These are phyloP conservation scores for Periophthalmus magnuspinnatus DNA, from an alignment of 2,797 vertebrate genomes.

Conservation along the genomic window DNA sequence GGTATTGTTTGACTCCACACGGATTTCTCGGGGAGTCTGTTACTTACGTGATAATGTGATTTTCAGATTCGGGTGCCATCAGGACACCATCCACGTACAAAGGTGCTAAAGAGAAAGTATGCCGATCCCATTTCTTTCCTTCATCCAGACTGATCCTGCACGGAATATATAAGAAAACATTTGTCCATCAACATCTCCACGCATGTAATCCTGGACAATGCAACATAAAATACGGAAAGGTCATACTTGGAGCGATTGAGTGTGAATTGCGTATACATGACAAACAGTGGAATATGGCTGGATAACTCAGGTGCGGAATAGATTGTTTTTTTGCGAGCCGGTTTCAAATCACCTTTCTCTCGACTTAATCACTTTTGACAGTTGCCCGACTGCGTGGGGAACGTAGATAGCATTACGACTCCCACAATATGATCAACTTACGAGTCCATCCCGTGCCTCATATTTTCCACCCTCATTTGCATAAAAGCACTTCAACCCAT, in stretches of 20 bases:
- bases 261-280: slow-evolving; percentile 54
- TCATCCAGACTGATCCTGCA: slow-evolving; percentile 94
- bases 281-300: slow-evolving; percentile 52
- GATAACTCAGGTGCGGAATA: slow-evolving; percentile 56
- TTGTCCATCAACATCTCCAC: slow-evolving; percentile 6
- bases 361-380: slow-evolving; percentile 73
- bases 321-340: slow-evolving; percentile 50
- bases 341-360: slow-evolving; percentile 63
- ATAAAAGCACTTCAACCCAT: slow-evolving; percentile 77
- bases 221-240: slow-evolving; percentile 2
- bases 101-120: slow-evolving; percentile 89
- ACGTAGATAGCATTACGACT: slow-evolving; percentile 69
- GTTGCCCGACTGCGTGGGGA: slow-evolving; percentile 57
- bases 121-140: slow-evolving; percentile 91
- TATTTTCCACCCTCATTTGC: slow-evolving; percentile 71
- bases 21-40: slow-evolving; percentile 7
- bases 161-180: slow-evolving; percentile 12
- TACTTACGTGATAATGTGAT: slow-evolving; percentile 97
- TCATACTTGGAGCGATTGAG: slow-evolving; percentile 46
- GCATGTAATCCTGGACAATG: not conserved
- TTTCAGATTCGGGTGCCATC: slow-evolving; percentile 92
- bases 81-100: slow-evolving; percentile 95
- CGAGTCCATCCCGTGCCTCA: slow-evolving; percentile 61
- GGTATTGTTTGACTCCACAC: slow-evolving; percentile 29
- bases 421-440: slow-evolving; percentile 64